Conservation (phyloP, 2,888 invertebrate species). For the Drosophila differens region DNA sequence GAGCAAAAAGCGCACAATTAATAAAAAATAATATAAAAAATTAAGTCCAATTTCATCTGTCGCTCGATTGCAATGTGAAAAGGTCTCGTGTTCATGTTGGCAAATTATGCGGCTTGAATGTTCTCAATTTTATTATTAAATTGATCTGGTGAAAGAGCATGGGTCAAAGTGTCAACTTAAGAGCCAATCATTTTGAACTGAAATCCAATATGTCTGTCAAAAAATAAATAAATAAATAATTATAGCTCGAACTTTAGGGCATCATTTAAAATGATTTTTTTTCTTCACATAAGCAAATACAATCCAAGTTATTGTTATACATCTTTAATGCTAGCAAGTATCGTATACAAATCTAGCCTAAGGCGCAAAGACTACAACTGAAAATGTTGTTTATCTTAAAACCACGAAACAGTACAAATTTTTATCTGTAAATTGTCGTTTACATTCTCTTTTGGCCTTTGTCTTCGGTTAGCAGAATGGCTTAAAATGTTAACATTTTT, state of each 20-base stretch:
- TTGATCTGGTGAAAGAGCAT: constrained; percentile 35
- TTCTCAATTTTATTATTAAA: constrained; percentile 51
- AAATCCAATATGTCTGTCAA: constrained; percentile 8
- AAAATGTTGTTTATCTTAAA: constrained; percentile 54
- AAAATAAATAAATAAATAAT: background rate
- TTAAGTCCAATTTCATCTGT: constrained; percentile 63
- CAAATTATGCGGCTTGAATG: constrained; percentile 48
- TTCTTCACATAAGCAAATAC: background rate
- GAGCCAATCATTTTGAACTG: constrained; percentile 33
- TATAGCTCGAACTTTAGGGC: background rate
- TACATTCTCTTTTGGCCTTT: constrained; percentile 7
- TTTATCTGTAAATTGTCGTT: constrained; percentile 41
- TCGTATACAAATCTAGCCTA: background rate
- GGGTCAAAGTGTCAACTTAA: constrained; percentile 15
- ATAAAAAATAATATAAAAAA: constrained; percentile 55
- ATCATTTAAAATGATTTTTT: background rate
- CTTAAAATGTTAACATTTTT: constrained; percentile 45
- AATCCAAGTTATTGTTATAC: background rate
- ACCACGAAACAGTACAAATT: constrained; percentile 47
- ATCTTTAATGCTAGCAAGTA: background rate
- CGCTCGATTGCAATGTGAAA: constrained; percentile 42
- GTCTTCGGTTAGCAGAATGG: constrained; percentile 31
- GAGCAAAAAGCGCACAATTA: constrained; percentile 59
- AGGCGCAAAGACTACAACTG: background rate
- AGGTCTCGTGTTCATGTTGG: constrained; percentile 41